Evolutionary conservation across 2,797 vertebrate genomes (phyloP).

Genomic region (Prionace glauca): DNA sequence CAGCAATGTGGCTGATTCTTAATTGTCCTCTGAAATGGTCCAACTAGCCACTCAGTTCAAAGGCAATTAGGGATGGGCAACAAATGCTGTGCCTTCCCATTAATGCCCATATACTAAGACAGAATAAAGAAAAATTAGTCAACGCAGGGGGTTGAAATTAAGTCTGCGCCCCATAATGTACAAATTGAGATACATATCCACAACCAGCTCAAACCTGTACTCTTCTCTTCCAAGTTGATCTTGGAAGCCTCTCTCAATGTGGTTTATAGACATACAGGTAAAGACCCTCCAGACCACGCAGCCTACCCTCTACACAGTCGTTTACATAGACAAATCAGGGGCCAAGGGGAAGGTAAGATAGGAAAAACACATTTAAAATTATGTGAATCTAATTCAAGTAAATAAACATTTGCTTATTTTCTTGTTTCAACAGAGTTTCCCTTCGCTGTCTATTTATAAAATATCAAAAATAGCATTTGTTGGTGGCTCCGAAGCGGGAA

Average conservation of each 20-base stretch:
- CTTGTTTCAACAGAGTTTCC: conserved; percentile 29
- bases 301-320: not conserved
- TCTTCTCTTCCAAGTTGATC: not conserved
- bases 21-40: too few species aligned
- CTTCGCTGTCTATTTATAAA: conserved; percentile 25
- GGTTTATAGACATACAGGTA: not conserved
- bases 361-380: not conserved
- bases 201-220: not conserved
- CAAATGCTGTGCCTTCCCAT: too few species aligned
- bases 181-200: not conserved
- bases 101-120: too few species aligned
- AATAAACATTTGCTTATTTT: conserved; percentile 27
- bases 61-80: too few species aligned
- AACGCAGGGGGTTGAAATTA: not conserved
- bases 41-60: too few species aligned
- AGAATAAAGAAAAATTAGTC: too few species aligned
- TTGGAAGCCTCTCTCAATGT: not conserved
- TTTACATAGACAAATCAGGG: not conserved
- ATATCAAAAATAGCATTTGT: conserved; percentile 34
- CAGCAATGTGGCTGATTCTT: too few species aligned
- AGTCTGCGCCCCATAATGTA: not conserved
- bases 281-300: not conserved
- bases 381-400: not conserved
- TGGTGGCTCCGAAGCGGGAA: not conserved
- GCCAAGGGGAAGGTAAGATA: not conserved